phyloP scores from a whole-genome alignment of 2,113 vertebrate species.

The Pholis gunnellus region DNA sequence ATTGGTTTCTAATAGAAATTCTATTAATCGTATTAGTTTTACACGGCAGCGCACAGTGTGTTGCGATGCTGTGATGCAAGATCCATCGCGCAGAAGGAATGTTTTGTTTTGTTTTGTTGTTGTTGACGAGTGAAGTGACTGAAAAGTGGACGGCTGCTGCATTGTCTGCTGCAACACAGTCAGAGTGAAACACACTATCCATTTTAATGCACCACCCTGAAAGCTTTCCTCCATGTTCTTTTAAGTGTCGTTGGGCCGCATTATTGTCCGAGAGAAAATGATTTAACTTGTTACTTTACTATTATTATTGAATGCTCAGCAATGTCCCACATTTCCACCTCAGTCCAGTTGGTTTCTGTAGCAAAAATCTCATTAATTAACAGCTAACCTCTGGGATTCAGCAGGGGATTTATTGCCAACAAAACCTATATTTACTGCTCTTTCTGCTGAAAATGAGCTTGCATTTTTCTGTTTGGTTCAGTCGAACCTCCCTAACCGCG shows the following conservation, averaged over 20 bases:
- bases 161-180: conserved; percentile 56
- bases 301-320: conserved; percentile 29
- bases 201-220: conserved; percentile 41
- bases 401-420: background rate
- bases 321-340: conserved; percentile 7
- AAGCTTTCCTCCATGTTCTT: background rate
- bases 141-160: conserved; percentile 56
- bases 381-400: conserved; percentile 5
- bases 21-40: background rate
- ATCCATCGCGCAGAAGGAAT: conserved; percentile 11
- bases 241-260: background rate
- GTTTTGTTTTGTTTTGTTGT: conserved; percentile 43
- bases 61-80: conserved; percentile 24
- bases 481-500: too few species aligned
- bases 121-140: conserved; percentile 40
- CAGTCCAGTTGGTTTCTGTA: background rate
- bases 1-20: background rate
- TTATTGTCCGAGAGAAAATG: conserved; percentile 19
- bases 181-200: conserved; percentile 19
- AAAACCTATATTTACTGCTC: background rate
- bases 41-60: background rate
- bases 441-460: too few species aligned
- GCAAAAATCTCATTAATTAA: conserved; percentile 14
- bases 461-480: too few species aligned
- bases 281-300: conserved; percentile 17